Evolutionary conservation across 23 tunicate species (phyloP), one percentile per base, ranked within the genome.

Genomic region (Phallusia fumigata): DNA sequence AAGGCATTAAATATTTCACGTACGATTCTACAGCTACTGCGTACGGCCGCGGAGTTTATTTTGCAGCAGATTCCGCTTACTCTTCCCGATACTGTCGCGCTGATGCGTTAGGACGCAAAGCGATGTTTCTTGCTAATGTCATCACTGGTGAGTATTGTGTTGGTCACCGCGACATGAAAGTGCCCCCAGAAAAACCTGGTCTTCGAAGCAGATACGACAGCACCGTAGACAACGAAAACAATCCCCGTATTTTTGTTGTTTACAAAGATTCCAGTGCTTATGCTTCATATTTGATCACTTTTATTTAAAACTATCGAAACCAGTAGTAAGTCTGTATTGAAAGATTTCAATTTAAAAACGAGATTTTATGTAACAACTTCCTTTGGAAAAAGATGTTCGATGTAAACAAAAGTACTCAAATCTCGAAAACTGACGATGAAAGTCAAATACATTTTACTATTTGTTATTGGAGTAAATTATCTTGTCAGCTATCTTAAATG

Each of bases 271-370:
- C 51, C 19, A 35, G 80, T 77, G 50, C 18, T 18, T 77, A 77
- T 77, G 45, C 80, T 33, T 35, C 80, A 0, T 77, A 77, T 77
- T 15, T 77, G 24, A 77, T 77, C 28, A 77, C 80, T 33, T 77
- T 77, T 77, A 58, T 58, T 8, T 58, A 58, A 58, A n/a, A n/a
- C n/a, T n/a, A n/a, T n/a, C n/a, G n/a, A n/a, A n/a, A n/a, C n/a
- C n/a, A n/a, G n/a, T n/a, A n/a, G n/a, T n/a, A n/a, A n/a, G n/a
- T n/a, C n/a, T n/a, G n/a, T n/a, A n/a, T n/a, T n/a, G n/a, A n/a
- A n/a, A n/a, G n/a, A n/a, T n/a, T n/a, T n/a, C n/a, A n/a, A n/a
- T n/a, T n/a, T n/a, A n/a, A n/a, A n/a, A n/a, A n/a, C n/a, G n/a
- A n/a, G n/a, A n/a, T n/a, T n/a, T n/a, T n/a, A n/a, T n/a, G n/a